Percentiles rank a stretch among this genome's conserved stretches.
These are phyloP conservation scores for Callospermophilus lateralis DNA, from an alignment of 2,113 vertebrate species.

Conservation along the genomic window DNA sequence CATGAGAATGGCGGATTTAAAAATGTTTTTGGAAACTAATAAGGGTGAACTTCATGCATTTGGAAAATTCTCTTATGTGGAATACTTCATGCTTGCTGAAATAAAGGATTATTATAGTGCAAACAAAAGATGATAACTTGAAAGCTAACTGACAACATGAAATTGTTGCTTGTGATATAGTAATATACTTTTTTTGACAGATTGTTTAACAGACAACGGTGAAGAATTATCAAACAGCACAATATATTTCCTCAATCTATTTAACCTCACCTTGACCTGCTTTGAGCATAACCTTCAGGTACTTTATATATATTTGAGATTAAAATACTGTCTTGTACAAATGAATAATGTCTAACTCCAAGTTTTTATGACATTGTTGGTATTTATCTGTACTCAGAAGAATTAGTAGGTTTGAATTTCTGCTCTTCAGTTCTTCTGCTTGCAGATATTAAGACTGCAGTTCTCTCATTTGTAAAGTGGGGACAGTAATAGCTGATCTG, in stretches of 20 bases:
- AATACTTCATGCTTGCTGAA: constrained; percentile 36
- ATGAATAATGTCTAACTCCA: constrained; percentile 38
- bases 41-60: not conserved
- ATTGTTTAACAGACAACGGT: constrained; percentile 88
- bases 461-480: not conserved
- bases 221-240: constrained; percentile 90
- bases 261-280: constrained; percentile 93
- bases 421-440: not conserved
- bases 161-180: constrained; percentile 54
- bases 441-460: not conserved
- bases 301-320: constrained; percentile 78
- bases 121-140: not conserved
- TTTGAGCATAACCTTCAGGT: constrained; percentile 95
- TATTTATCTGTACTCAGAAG: not conserved
- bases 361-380: constrained; percentile 20
- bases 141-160: not conserved
- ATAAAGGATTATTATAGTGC: not conserved
- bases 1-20: constrained; percentile 28
- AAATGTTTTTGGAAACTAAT: not conserved
- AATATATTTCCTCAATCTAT: constrained; percentile 89
- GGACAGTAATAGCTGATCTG: not conserved
- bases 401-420: not conserved
- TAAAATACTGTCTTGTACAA: constrained; percentile 69
- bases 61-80: constrained; percentile 32
- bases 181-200: constrained; percentile 85